Evolutionary conservation across 2,888 invertebrate species (phyloP), one percentile per base, ranked within the genome.

Genomic region (Oegoconia quadripuncta): DNA sequence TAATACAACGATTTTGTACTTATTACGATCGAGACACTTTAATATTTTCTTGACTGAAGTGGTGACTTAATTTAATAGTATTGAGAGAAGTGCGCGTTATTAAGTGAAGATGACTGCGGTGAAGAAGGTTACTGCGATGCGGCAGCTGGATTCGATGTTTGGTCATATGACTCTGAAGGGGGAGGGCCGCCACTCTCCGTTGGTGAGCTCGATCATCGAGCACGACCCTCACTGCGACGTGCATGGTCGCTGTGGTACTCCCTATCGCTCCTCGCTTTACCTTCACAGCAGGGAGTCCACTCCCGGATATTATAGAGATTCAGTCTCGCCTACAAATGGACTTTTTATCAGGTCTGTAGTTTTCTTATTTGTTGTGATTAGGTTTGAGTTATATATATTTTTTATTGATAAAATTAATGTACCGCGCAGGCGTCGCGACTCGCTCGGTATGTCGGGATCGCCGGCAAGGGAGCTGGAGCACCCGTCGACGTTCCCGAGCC

Each of bases 81-180:
- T 48, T 46, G 42, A 42, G 43, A 39, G 35, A 41, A 60, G 61
- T 71, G 63, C 56, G 57, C 37, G 43, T 22, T n/a, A 34, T 41
- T 41, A 30, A 47, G 63, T 65, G 58, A 72, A 63, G 53, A 86
- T 86, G 86, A 78, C 81, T 50, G 79, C 88, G 27, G 89, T 90
- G 42, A 91, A 90, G 70, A 91, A 91, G 59, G 90, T 90, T 40
- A 88, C 90, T 44, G 92, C 93, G 23, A 90, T 93, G 71, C 91
- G 91, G 57, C 91, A 93, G 54, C 79, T 94, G 60, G 93, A 93
- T 67, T 91, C 92, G 29, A 90, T 94, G 66, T 93, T 94, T 77
- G 89, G 88, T 47, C 91, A 90, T 60, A 89, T 91, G 57, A 90
- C 88, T 64, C 65, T 92, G 55, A 91, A 91, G 26, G 79, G 76